Evolutionary conservation across 2,797 vertebrate genomes (phyloP).

Genomic region (Dryobates pubescens): DNA sequence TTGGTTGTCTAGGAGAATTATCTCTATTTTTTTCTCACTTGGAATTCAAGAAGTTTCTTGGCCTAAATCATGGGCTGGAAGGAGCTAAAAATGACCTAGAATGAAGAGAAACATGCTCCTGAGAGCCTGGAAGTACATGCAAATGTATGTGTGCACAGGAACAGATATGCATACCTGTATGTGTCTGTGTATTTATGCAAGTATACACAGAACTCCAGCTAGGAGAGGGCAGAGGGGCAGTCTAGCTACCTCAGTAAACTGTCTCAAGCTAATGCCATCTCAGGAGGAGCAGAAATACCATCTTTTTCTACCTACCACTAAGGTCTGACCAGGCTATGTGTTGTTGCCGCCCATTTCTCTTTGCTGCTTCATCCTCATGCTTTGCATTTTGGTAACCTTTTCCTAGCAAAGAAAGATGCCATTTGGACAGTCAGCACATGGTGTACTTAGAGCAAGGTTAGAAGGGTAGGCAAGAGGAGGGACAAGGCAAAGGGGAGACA

Average conservation of each 20-base stretch:
- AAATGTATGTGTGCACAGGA: not conserved
- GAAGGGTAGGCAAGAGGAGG: not conserved
- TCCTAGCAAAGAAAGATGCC: not conserved
- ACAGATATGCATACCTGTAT: accelerated
- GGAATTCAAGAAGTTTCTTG: not conserved
- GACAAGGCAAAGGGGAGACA: not conserved
- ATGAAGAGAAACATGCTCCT: not conserved
- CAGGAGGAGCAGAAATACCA: not conserved
- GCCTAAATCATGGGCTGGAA: not conserved
- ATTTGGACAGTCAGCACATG: accelerated
- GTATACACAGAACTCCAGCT: not conserved
- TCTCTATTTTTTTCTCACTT: not conserved
- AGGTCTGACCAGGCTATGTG: not conserved
- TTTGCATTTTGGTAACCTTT: not conserved
- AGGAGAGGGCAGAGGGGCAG: not conserved
- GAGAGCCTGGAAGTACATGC: not conserved
- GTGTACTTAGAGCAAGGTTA: not conserved
- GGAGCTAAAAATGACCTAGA: not conserved
- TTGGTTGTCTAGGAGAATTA: not conserved
- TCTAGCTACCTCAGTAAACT: not conserved
- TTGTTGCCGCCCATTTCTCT: not conserved
- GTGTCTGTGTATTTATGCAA: accelerated
- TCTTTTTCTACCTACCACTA: not conserved
- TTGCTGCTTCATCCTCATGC: not conserved
- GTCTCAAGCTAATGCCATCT: not conserved